phyloP scores from a whole-genome alignment of 92 coral and sea anemone genomes.

The Epizoanthus illoricatus region DNA sequence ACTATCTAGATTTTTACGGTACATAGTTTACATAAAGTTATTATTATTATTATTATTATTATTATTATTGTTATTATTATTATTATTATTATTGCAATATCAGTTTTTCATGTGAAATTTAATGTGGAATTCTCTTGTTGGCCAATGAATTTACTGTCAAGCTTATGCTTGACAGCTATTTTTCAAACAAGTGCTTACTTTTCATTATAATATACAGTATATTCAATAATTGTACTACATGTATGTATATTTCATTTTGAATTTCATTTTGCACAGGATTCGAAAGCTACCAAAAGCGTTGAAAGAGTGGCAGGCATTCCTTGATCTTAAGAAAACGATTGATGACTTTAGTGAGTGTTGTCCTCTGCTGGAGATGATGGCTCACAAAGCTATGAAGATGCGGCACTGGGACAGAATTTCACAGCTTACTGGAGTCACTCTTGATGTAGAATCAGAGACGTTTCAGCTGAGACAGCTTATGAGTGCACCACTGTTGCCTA shows the following conservation, averaged over 20 bases:
- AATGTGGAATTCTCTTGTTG: too few relatives aligned
- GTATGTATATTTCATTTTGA: neutral
- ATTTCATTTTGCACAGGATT: conserved; percentile 57
- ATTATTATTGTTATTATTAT: too few relatives aligned
- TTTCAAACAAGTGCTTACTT: too few relatives aligned
- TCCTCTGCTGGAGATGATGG: conserved; percentile 99
- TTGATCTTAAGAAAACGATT: conserved; percentile 96
- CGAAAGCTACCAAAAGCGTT: conserved; percentile 97
- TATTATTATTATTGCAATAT: too few relatives aligned
- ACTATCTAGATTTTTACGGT: too few relatives aligned
- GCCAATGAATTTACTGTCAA: too few relatives aligned
- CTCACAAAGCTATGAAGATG: conserved; percentile 96
- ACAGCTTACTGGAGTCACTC: conserved; percentile 71
- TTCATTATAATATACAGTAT: too few relatives aligned
- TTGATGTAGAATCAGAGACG: conserved; percentile 97
- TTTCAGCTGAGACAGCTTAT: conserved; percentile 93
- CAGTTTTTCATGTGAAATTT: too few relatives aligned
- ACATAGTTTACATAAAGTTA: too few relatives aligned
- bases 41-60: too few relatives aligned
- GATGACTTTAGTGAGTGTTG: conserved; percentile 99
- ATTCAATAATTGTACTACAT: too few relatives aligned
- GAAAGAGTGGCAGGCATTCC: conserved; percentile 99
- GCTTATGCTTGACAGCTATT: too few relatives aligned
- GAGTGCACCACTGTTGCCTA: conserved; percentile 96
- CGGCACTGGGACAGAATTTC: conserved; percentile 98